Evolutionary conservation across 1,140 invertebrate species (phyloP).

Genomic region (Nasonia longicornis): DNA sequence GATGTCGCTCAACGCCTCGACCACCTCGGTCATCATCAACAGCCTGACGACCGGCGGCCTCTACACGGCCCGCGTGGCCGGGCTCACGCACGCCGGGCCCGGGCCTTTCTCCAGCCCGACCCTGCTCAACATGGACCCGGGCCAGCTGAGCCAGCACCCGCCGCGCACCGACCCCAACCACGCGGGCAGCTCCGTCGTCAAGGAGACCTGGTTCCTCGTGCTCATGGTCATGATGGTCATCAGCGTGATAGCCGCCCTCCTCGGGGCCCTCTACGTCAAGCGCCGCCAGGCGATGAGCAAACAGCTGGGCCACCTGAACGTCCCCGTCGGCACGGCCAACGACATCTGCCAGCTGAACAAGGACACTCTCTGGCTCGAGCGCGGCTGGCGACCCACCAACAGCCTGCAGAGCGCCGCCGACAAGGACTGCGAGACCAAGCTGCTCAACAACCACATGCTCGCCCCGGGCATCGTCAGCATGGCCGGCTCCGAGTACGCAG

Average conservation of each 20-base stretch:
- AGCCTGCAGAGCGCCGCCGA: conserved; percentile 69
- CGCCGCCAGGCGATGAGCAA: conserved; percentile 74
- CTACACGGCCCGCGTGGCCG: conserved; percentile 82
- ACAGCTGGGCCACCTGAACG: conserved; percentile 75
- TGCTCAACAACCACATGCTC: conserved; percentile 73
- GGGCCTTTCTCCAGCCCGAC: conserved; percentile 78
- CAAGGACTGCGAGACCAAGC: conserved; percentile 75
- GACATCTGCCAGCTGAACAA: conserved; percentile 75
- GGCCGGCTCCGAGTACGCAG: conserved; percentile 79
- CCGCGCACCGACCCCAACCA: conserved; percentile 70
- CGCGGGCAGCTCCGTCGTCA: conserved; percentile 67
- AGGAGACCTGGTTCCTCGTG: conserved; percentile 83
- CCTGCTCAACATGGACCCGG: conserved; percentile 74
- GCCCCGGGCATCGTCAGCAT: conserved; percentile 68
- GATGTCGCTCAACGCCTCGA: conserved; percentile 79
- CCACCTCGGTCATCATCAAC: conserved; percentile 78
- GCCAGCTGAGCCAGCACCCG: conserved; percentile 69
- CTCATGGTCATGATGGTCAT: conserved; percentile 78
- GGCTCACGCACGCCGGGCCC: conserved; percentile 77
- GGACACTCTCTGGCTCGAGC: conserved; percentile 81
- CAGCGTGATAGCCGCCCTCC: conserved; percentile 75
- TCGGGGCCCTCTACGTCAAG: conserved; percentile 74
- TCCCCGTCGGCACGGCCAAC: conserved; percentile 75
- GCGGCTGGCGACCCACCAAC: conserved; percentile 78
- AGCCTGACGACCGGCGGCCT: conserved; percentile 79